These are phyloP conservation scores for Diacarnus erythraeanus DNA, from an alignment of 37 sponge, comb jelly and placozoan genomes.

Conservation along the genomic window DNA sequence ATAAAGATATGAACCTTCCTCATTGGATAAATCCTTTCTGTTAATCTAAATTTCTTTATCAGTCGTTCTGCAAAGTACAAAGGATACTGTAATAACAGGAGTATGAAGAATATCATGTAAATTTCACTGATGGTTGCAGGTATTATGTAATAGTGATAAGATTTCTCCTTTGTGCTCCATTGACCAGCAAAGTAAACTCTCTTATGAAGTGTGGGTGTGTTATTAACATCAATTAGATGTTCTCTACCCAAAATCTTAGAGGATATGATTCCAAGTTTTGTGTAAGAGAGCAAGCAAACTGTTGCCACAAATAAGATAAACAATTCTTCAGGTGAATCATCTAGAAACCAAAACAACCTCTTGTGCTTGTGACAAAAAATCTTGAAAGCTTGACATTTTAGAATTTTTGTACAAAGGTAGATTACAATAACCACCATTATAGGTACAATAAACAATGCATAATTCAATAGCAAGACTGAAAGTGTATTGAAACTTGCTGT, in stretches of 20 bases:
- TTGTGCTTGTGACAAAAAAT: too few species aligned
- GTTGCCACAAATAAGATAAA: slow-evolving; percentile 6
- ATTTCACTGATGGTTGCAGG: neutral
- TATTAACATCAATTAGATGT: neutral
- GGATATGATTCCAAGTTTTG: slow-evolving; percentile 1
- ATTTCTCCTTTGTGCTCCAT: neutral
- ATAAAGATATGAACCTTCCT: slow-evolving; percentile 19
- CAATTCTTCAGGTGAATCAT: neutral
- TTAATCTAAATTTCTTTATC: neutral
- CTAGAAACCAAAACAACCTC: neutral
- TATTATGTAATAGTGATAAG: neutral
- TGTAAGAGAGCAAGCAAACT: slow-evolving; percentile 30
- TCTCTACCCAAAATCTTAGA: neutral
- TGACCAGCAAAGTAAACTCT: slow-evolving; percentile 19
- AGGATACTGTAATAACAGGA: neutral
- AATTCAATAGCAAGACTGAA: slow-evolving; percentile 11
- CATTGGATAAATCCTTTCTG: neutral
- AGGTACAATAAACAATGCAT: slow-evolving; percentile 26
- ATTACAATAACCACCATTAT: slow-evolving; percentile 28
- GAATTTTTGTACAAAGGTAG: neutral
- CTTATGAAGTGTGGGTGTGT: neutral
- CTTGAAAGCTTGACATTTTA: neutral
- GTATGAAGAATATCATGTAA: slow-evolving; percentile 4
- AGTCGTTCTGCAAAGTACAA: neutral
- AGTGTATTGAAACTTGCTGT: slow-evolving; percentile 8